A percentile compares a stretch with the other conserved stretches of the same genome.
phyloP scores from a whole-genome alignment of 2,113 vertebrate species.

The Saimiri boliviensis region DNA sequence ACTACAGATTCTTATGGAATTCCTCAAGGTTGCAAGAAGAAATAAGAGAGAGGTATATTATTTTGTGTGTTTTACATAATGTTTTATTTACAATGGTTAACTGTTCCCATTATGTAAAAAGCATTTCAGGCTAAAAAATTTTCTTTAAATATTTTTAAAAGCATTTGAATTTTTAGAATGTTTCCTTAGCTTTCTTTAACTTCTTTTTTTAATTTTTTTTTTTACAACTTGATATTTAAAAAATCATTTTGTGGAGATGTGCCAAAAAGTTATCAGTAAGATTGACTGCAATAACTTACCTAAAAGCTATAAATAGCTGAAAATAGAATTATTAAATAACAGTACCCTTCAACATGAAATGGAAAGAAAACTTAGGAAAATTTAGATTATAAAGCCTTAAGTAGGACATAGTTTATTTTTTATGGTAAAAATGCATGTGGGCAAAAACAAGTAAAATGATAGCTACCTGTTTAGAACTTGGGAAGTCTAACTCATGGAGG shows the following conservation, averaged over 20 bases:
- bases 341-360: neutral
- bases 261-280: neutral
- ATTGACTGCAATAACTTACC: neutral
- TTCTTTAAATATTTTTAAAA: slow-evolving; percentile 60
- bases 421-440: neutral
- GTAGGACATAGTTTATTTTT: neutral
- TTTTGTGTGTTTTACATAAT: slow-evolving; percentile 64
- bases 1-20: slow-evolving; percentile 98
- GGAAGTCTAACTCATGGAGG: neutral
- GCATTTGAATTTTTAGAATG: slow-evolving; percentile 3
- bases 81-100: slow-evolving; percentile 30
- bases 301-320: neutral
- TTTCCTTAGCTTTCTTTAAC: slow-evolving; percentile 61
- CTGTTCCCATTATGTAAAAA: slow-evolving; percentile 51
- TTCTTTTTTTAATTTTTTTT: neutral
- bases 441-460: neutral
- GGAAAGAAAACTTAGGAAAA: neutral
- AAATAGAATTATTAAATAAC: slow-evolving; percentile 29
- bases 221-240: slow-evolving; percentile 33
- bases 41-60: slow-evolving; percentile 97
- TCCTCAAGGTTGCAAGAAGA: slow-evolving; percentile 98
- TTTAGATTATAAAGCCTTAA: neutral
- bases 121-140: neutral
- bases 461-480: neutral
- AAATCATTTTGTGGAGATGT: neutral